These are phyloP conservation scores for Pinctada fucata DNA, from an alignment of 2,888 invertebrate genomes.

Conservation along the genomic window DNA sequence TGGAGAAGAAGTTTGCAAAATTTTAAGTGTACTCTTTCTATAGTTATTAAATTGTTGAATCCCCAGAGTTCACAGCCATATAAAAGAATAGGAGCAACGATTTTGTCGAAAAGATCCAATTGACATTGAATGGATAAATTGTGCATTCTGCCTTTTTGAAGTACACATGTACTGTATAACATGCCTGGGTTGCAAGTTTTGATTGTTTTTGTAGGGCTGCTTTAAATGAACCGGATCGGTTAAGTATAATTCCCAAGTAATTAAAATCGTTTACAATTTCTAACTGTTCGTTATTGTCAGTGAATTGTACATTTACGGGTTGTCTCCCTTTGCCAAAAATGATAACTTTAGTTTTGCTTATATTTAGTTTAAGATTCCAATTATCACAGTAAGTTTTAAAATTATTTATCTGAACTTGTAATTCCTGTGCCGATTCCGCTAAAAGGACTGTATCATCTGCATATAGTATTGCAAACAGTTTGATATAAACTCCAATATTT, in stretches of 20 bases:
- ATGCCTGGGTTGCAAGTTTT: background rate
- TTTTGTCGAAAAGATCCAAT: conserved; percentile 14
- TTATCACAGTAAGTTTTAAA: background rate
- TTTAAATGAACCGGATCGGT: too few species aligned
- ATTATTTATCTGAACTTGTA: background rate
- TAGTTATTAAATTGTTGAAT: background rate
- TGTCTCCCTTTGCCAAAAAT: conserved; percentile 1
- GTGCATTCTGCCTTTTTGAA: conserved; percentile 2
- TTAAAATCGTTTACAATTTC: conserved; percentile 3
- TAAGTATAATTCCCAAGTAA: conserved; percentile 7
- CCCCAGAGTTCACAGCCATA: conserved; percentile 20
- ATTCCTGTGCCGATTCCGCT: background rate
- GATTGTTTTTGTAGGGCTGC: too few species aligned
- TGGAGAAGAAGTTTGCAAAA: conserved; percentile 17
- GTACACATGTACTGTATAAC: background rate
- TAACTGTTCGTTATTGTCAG: background rate
- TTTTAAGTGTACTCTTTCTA: conserved; percentile 10
- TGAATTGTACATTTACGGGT: background rate
- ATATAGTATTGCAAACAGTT: conserved; percentile 16
- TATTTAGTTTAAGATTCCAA: conserved; percentile 7
- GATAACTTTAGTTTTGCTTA: conserved; percentile 1
- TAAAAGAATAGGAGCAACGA: conserved; percentile 11
- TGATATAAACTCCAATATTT: conserved; percentile 3
- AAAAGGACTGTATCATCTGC: conserved; percentile 17
- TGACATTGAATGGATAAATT: conserved; percentile 13